Base-by-base conservation (phyloP, 2,888 invertebrate species). In the Andrena bucephala region DNA sequence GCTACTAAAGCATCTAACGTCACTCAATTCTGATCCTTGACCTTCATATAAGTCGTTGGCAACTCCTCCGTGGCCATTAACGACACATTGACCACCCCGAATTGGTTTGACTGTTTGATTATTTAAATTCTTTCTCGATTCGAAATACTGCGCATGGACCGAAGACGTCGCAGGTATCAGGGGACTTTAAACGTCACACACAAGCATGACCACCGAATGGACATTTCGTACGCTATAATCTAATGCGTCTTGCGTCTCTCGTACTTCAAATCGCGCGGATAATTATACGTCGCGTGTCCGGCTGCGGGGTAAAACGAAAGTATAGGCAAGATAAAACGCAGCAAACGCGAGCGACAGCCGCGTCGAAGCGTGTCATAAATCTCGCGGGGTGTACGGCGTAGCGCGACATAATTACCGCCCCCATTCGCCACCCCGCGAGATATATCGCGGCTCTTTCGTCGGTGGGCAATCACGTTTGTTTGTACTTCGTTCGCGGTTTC, bases 401-500 rank as follows among this genome's bases (percentile, higher is more conserved):
- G 75, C 75, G 86, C 86, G 87, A 90, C 90, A 90, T 90, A 89
- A 90, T 90, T 90, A 87, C 87, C 87, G 85, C 87, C 86, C 87
- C 83, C 83, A 79, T 86, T 87, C 86, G 81, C 81, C 88, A 87
- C 87, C 86, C 84, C 78, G 76, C 60, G 84, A 85, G 83, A 86
- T 87, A 86, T 80, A 85, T 85, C 80, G 85, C 74, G 72, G 74
- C 72, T 70, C 60, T 63, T 74, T 77, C 76, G 65, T 73, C 77
- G 81, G 69, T 79, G 69, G 70, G 75, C 75, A 82, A 85, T 84
- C 79, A 60, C 75, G 83, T 84, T 88, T 88, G 81, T 83, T 86
- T 84, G 84, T 77, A 74, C 77, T 79, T 68, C 75, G 66, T 60
- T 75, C 70, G 69, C 79, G 80, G 71, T 67, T 76, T 74, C 76